Evolutionary conservation across 2,888 invertebrate genomes (phyloP).

Genomic region (Diarsia dahlii): DNA sequence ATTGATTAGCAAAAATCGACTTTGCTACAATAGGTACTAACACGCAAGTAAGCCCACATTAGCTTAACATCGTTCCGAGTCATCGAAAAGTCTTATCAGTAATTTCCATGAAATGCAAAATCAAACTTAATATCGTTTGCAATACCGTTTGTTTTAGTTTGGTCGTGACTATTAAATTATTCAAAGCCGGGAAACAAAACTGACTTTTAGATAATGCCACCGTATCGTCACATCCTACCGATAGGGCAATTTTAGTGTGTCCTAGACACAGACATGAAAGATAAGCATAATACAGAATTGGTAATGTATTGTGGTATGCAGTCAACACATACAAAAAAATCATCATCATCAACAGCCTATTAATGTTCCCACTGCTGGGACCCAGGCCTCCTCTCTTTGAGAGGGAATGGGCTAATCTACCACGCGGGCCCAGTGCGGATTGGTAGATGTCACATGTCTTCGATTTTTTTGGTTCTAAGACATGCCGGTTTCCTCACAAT

Average conservation of each 20-base stretch:
- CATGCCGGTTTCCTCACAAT: too few relatives aligned
- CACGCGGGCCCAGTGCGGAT: too few relatives aligned
- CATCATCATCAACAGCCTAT: too few relatives aligned
- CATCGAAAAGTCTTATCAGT: constrained; percentile 62
- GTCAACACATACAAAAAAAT: constrained; percentile 10
- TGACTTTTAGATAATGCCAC: constrained; percentile 75
- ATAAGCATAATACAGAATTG: constrained; percentile 46
- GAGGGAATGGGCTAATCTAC: too few relatives aligned
- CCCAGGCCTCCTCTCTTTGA: too few relatives aligned
- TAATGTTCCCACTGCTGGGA: too few relatives aligned
- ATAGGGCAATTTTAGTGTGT: constrained; percentile 70
- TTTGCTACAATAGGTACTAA: constrained; percentile 70
- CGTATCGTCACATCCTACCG: constrained; percentile 79
- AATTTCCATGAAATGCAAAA: constrained; percentile 58
- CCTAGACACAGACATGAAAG: constrained; percentile 49
- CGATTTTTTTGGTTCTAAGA: too few relatives aligned
- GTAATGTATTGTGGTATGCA: constrained; percentile 2
- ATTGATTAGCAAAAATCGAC: constrained; percentile 76
- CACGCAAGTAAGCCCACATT: constrained; percentile 74
- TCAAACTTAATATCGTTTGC: constrained; percentile 60
- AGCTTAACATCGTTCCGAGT: constrained; percentile 65
- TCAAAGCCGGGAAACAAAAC: constrained; percentile 68
- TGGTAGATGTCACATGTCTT: too few relatives aligned
- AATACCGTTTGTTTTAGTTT: constrained; percentile 65
- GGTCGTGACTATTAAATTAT: constrained; percentile 56